Conservation (phyloP, 2,113 vertebrate species). For the Miniopterus natalensis region DNA sequence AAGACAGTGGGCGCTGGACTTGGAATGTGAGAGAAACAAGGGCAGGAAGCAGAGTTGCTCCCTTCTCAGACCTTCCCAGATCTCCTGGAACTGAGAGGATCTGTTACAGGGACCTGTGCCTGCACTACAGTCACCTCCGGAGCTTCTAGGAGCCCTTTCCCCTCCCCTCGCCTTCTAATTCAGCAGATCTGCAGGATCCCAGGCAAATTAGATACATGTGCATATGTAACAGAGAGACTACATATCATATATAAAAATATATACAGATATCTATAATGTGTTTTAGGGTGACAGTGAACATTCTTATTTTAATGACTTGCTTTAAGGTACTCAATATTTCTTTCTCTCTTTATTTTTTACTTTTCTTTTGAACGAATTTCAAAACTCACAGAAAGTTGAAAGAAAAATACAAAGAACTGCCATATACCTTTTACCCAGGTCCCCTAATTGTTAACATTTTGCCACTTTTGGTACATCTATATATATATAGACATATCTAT, state of each 20-base stretch:
- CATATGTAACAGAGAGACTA: neutral
- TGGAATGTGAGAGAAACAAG: neutral
- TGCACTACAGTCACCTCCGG: rapidly evolving
- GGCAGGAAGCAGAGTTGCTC: neutral
- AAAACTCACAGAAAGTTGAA: neutral
- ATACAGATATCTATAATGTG: neutral
- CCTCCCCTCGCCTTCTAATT: neutral
- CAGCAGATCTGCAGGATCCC: neutral
- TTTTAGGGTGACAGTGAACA: neutral
- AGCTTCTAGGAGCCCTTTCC: neutral
- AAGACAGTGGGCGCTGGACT: neutral
- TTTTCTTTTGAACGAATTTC: constrained; percentile 17
- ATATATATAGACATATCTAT: neutral
- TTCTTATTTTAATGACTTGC: neutral
- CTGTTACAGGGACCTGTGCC: no score
- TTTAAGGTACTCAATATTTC: neutral
- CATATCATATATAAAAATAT: neutral
- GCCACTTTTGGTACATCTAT: neutral
- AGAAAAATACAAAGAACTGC: neutral
- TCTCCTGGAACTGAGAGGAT: neutral
- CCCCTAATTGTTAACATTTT: neutral
- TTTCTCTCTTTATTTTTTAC: neutral
- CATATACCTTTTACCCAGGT: neutral
- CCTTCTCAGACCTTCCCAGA: neutral
- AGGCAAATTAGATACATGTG: neutral